Evolutionary conservation across 2,888 invertebrate species (phyloP).

Genomic region (Cryptocephalus moraei): DNA sequence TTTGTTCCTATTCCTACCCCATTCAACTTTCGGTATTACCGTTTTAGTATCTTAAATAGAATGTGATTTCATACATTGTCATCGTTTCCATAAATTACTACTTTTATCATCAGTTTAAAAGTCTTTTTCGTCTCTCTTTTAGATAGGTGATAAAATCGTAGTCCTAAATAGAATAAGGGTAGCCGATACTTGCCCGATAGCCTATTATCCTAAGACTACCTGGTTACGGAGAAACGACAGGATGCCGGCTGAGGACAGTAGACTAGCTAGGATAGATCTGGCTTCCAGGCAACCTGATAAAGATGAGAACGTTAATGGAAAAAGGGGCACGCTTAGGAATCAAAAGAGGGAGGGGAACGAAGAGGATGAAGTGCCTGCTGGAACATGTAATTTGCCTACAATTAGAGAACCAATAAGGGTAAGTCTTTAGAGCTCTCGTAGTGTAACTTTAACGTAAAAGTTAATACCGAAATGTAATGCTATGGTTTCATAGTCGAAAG

Average conservation of each 20-base stretch:
- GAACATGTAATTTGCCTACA: neutral
- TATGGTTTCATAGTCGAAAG: too few species aligned
- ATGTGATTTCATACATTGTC: too few species aligned
- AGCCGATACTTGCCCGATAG: slow-evolving; percentile 44
- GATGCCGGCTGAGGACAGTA: slow-evolving; percentile 18
- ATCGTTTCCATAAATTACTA: too few species aligned
- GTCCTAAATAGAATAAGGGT: slow-evolving; percentile 57
- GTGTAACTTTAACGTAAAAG: too few species aligned
- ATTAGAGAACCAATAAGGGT: slow-evolving; percentile 5
- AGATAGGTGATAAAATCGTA: slow-evolving; percentile 66
- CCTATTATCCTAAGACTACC: slow-evolving; percentile 39
- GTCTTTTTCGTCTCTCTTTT: too few species aligned
- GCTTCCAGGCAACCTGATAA: slow-evolving; percentile 41
- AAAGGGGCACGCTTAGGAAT: slow-evolving; percentile 45
- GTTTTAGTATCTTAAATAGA: too few species aligned
- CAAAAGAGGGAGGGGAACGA: slow-evolving; percentile 26
- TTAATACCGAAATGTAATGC: too few species aligned
- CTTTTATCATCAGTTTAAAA: too few species aligned
- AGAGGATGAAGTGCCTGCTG: slow-evolving; percentile 7
- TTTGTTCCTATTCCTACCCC: too few species aligned
- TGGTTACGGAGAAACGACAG: slow-evolving; percentile 16
- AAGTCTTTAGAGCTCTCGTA: too few species aligned
- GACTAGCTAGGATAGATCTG: slow-evolving; percentile 24
- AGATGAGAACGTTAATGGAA: slow-evolving; percentile 67
- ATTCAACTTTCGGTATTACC: too few species aligned